Evolutionary conservation across 2,888 invertebrate species (phyloP), one percentile per base, ranked within the genome.

Genomic region (Stegophylla sp.): DNA sequence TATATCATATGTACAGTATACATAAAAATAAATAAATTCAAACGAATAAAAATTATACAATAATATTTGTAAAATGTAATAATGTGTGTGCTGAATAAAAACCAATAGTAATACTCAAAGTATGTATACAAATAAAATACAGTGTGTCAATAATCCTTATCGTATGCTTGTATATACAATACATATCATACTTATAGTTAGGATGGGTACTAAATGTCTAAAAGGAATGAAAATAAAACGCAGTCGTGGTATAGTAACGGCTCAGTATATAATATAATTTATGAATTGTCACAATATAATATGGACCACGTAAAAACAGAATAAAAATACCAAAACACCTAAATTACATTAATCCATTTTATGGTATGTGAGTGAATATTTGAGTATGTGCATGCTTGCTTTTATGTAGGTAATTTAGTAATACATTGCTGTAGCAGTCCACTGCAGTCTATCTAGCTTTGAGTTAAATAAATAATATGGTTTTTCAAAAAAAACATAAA

Each of bases 11-110:
- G 34, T 7, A 34, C 34, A 34, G 7, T 7, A 34, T 34, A 34
- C 34, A 34, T 34, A 34, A 34, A 69, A 61, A 71, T 51, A 28
- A 71, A 51, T 34, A 51, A 71, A 34, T 71, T 34, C 34, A 51
- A 20, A 51, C 20, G 9, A 43, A 66, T 23, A 23, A 10, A n/a
- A 26, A 56, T 56, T 10, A 13, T 56, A 56, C 9, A 56, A 23
- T 51, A 5, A 9, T 53, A n/a, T n/a, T n/a, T 0, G 4, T 66
- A 41, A 45, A 20, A 20, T 64, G 28, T 20, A 20, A 59, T 59
- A 26, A 59, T 43, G 23, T 43, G 64, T 26, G 67, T 67, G 67
- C 48, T 23, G 67, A 67, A 48, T 67, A 26, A 26, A 67, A 67
- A 67, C 10, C 20, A 66, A 66, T 45, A n/a, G 23, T 20, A 56